Evolutionary conservation across 2,888 invertebrate species (phyloP), one percentile per base, ranked within the genome.

Genomic region (Eupithecia exiguata): DNA sequence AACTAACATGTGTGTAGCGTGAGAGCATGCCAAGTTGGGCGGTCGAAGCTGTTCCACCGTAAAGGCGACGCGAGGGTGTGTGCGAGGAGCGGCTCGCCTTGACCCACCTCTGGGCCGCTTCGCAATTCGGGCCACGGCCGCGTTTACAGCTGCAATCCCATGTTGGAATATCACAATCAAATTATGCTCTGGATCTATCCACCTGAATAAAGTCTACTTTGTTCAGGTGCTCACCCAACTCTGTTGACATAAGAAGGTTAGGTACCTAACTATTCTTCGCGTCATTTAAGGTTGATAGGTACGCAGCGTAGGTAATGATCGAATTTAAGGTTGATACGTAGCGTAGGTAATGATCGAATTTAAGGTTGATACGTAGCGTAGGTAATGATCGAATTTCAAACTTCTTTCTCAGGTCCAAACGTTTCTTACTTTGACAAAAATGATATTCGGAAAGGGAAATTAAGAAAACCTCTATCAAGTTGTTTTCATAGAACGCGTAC

Each of bases 81-180:
- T n/a, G 68, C 40, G 72, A 65, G 71, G 70, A 1, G 67, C 43
- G 69, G 69, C 71, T 69, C n/a, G 71, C 71, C 74, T 71, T 71
- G 71, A 71, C 74, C 71, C 71, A 65, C 58, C 74, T 65, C 71
- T 67, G 71, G 69, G 71, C 25, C 21, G 69, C 18, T 58, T 69
- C 72, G 67, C 46, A 21, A 74, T 75, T 70, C 67, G 75, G 75
- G 72, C 72, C 75, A 75, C 63, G 75, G 75, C 43, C 69, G 68
- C 9, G 58, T 58, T 72, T 46, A 63, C 53, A 49, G n/a, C 72
- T 69, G 75, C 71, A 75, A 36, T 68, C 70, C 67, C 67, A 69
- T 74, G 14, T 16, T 30, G 14, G 14, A 30, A n/a, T n/a, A 46
- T 46, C 7, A n/a, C n/a, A 46, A 46, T 38, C 5, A 9, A 9